Evolutionary conservation across 2,888 invertebrate species (phyloP), one percentile per base, ranked within the genome.

Genomic region (Palloptera scutellata): DNA sequence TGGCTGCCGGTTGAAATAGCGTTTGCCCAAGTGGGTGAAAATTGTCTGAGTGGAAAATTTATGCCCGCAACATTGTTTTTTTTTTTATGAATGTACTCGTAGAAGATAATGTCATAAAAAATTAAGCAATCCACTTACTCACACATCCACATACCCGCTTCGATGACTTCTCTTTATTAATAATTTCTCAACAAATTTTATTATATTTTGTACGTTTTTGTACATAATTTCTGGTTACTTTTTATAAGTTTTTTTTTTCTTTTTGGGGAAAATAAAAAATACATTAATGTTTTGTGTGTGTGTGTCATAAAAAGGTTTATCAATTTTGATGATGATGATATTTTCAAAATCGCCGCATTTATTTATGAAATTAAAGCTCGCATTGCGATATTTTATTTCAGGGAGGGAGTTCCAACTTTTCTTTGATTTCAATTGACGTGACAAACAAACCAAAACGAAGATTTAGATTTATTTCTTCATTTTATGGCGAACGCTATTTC

Each of bases 401-500:
- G 15, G 51, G 13, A 15, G 51, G 30, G 15, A 48, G 51, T 15
- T 48, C 8, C n/a, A 48, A 8, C 15, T 48, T 48, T 13, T 15
- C 15, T 48, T 48, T 13, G 51, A 48, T n/a, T n/a, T 15, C 42
- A 43, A 48, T 58, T 72, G 77, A 80, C 81, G 79, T 79, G 79
- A 76, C 75, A 71, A 72, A 76, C 80, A 77, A 78, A 75, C 76
- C 74, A 75, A 80, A 77, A 77, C 74, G 74, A 76, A 80, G 79
- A 79, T 79, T 80, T 71, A 71, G 71, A 70, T 68, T 79, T 72
- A 68, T 70, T 70, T 64, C 63, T 60, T 61, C 62, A 45, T 76
- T 75, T 66, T 69, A 54, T 54, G 59, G 51, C 55, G 40, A 30
- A 30, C 30, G 30, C 30, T 2, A 66, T 60, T 71, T 67, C 63